Conservation (phyloP, 2,797 vertebrate genomes). For the Sus cebifrons region DNA sequence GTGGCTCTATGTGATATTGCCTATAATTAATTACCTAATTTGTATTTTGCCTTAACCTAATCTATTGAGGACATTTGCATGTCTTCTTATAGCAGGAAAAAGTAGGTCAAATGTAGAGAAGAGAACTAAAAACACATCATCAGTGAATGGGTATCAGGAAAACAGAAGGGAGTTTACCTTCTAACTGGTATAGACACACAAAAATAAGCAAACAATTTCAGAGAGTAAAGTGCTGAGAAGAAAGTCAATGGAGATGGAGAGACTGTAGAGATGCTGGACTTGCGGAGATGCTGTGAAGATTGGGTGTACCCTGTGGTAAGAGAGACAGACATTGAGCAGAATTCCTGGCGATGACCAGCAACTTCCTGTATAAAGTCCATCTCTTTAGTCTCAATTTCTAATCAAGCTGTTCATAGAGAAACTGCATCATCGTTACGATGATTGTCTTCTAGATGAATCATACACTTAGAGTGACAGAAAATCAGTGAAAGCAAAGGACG, state of each 20-base stretch:
- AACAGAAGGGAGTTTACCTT: constrained; percentile 3
- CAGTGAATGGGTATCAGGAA: background rate
- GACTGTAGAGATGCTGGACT: background rate
- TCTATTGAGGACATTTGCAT: background rate
- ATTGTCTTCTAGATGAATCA: background rate
- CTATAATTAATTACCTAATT: background rate
- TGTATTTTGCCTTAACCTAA: background rate
- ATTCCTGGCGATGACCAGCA: background rate
- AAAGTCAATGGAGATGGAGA: background rate
- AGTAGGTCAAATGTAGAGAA: background rate
- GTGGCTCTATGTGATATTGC: background rate
- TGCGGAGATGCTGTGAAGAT: background rate
- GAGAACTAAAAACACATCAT: background rate
- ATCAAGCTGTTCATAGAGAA: background rate
- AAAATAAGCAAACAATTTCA: background rate
- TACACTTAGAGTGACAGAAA: background rate
- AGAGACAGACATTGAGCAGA: background rate
- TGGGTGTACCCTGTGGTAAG: background rate
- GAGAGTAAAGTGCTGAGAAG: background rate
- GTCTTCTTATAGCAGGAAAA: background rate
- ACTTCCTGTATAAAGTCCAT: background rate
- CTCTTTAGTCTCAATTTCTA: constrained; percentile 28
- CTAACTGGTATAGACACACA: background rate
- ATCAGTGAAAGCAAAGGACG: background rate
- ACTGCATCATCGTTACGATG: background rate